phyloP scores from a whole-genome alignment of 2,888 invertebrate species.

The Nomada lathburiana region DNA sequence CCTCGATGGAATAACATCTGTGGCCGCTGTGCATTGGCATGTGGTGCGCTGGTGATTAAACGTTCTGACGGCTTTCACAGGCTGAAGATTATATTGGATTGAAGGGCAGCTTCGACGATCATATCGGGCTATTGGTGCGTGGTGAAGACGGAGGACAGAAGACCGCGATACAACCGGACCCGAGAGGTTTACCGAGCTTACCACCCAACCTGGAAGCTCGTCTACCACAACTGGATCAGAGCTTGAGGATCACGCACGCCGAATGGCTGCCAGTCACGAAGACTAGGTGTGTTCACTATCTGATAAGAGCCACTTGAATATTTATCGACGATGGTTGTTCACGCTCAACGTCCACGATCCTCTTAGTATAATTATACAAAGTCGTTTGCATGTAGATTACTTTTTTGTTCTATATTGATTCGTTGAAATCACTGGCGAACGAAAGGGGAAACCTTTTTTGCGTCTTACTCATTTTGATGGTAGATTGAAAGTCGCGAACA shows the following conservation, averaged over 20 bases:
- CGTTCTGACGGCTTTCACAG: constrained; percentile 71
- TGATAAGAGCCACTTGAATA: constrained; percentile 21
- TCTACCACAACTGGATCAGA: constrained; percentile 88
- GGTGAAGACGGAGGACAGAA: constrained; percentile 76
- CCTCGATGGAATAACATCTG: background rate
- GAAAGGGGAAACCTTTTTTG: too few relatives aligned
- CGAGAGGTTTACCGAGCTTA: constrained; percentile 80
- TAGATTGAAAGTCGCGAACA: too few relatives aligned
- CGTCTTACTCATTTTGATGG: background rate
- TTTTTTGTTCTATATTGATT: background rate
- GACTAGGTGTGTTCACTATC: constrained; percentile 86
- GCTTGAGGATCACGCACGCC: constrained; percentile 89
- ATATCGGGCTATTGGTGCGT: constrained; percentile 80
- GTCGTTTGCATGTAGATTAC: background rate
- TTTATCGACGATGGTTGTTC: constrained; percentile 29
- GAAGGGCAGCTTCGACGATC: constrained; percentile 83
- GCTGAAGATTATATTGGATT: constrained; percentile 84
- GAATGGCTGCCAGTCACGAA: constrained; percentile 92
- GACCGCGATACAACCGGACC: constrained; percentile 78
- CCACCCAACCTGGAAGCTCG: constrained; percentile 81
- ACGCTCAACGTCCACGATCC: background rate
- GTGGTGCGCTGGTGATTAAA: constrained; percentile 12
- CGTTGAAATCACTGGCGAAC: background rate
- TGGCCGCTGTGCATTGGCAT: background rate
- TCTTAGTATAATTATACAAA: background rate